Evolutionary conservation across 2,113 vertebrate genomes (phyloP), one percentile per base, ranked within the genome.

Genomic region (Marcusenius ussheri): DNA sequence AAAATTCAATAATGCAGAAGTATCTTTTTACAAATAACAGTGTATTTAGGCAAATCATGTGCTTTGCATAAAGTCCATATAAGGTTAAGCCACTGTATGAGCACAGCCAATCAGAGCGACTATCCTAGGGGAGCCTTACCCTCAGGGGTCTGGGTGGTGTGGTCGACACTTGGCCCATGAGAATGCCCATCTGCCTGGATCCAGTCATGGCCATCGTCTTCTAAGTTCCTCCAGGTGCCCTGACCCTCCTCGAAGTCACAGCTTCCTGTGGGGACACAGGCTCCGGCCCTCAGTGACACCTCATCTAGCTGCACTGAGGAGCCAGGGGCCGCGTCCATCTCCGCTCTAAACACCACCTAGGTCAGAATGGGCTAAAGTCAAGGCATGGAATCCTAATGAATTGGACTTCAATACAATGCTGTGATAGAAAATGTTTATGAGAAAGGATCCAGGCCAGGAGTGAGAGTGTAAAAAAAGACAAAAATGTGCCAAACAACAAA

Each of bases 201-300:
- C 95, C 95, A 96, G 53, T 94, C 91, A 87, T 93, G 94, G 27
- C 91, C 90, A 15, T 85, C 91, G 13, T 27, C 27, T 51, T 51
- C 39, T 83, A 35, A 46, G 77, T 94, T 96, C 86, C 94, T 42
- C 95, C 95, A 96, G 74, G 92, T 94, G 90, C 95, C 95, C 39
- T 88, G 91, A 39, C 94, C 94, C 0, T 94, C 94, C 91, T 96
- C 95, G 93, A 96, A 96, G 93, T 96, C 95, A 92, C 95, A 96
- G 92, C 91, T 95, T 83, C 92, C 95, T 24, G 89, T 62, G 49
- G 93, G 91, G 90, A 58, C 51, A 89, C 95, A 96, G 17, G 92
- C 92, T 62, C 94, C 93, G 0, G 47, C 87, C 27, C 87, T 94
- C 88, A 94, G 8, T 47, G 94, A 95, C 77, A 96, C 89, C 80